Evolutionary conservation across 2,797 vertebrate genomes (phyloP), one percentile per base, ranked within the genome.

Genomic region (Pseudochirops cupreus): DNA sequence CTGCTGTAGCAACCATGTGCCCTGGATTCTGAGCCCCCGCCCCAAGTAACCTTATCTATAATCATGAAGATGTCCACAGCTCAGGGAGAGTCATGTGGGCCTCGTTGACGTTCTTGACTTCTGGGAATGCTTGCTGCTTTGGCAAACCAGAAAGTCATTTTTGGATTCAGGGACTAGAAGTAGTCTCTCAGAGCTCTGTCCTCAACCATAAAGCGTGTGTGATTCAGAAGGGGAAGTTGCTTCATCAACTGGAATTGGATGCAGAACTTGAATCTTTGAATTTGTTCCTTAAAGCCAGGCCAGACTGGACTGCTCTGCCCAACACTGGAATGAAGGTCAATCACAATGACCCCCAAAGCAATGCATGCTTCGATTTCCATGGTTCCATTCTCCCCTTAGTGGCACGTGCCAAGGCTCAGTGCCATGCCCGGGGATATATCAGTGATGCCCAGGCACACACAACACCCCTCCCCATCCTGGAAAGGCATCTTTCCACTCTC

Each of bases 91-190:
- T 91, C 12, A 1, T 87, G 91, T 93, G 52, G 74, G 74, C 93
- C 82, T 18, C 95, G 57, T 94, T n/a, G 21, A 50, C 74, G 26
- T 56, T 94, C 31, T 54, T 5, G 31, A 28, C 39, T 96, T 90
- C 94, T 97, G 97, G 97, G 58, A 93, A 94, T 91, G 95, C 56
- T 97, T 96, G 93, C 74, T 98, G 92, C 96, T 96, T 96, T 94
- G 93, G 97, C 93, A 92, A 96, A 97, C 97, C 96, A 82, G 93
- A 94, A 90, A 31, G 92, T 90, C 95, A 91, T 95, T 95, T 97
- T 98, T 98, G 98, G 98, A 98, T 96, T 92, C 97, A 96, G 96
- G 97, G 97, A 97, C 96, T 97, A 97, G 96, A 94, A 94, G 91
- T 94, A 93, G 95, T 97, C 90, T 33, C 90, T 53, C 10, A 96